These are phyloP conservation scores for Thomomys bottae DNA, from an alignment of 2,113 vertebrate genomes.

Conservation along the genomic window DNA sequence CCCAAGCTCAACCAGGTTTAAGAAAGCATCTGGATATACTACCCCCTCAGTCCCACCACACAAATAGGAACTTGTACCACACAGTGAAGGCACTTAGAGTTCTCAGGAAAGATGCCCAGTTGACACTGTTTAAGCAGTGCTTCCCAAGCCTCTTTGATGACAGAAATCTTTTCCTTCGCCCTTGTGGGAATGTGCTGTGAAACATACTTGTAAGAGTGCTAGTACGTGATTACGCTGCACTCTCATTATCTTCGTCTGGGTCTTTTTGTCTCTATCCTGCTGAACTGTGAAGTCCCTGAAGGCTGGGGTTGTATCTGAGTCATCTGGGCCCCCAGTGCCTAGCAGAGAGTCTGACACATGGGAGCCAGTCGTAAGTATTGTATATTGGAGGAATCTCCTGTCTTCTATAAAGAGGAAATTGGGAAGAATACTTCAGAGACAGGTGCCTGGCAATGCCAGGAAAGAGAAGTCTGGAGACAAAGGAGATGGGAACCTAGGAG, in stretches of 20 bases:
- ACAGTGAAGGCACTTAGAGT: background rate
- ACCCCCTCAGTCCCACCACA: too few species aligned
- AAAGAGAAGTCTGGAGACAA: background rate
- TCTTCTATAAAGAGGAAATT: background rate
- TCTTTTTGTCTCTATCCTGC: background rate
- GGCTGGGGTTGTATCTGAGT: background rate
- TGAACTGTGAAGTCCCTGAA: background rate
- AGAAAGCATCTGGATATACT: background rate
- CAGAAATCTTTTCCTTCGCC: background rate
- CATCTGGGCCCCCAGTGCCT: background rate
- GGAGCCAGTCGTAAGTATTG: background rate
- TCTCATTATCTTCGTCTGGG: background rate
- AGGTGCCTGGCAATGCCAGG: background rate
- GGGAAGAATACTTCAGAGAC: background rate
- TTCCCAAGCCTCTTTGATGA: background rate
- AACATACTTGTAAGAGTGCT: constrained; percentile 4
- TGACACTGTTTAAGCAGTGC: background rate
- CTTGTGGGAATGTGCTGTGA: background rate
- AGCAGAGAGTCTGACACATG: background rate
- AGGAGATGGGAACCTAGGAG: background rate
- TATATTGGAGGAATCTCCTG: background rate
- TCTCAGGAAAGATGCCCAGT: background rate
- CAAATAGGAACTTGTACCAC: background rate
- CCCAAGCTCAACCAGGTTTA: background rate
- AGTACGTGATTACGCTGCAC: background rate